Percentiles rank a stretch among this genome's conserved stretches.
Conservation (phyloP, 2,888 invertebrate genomes). For the Leptothorax acervorum region DNA sequence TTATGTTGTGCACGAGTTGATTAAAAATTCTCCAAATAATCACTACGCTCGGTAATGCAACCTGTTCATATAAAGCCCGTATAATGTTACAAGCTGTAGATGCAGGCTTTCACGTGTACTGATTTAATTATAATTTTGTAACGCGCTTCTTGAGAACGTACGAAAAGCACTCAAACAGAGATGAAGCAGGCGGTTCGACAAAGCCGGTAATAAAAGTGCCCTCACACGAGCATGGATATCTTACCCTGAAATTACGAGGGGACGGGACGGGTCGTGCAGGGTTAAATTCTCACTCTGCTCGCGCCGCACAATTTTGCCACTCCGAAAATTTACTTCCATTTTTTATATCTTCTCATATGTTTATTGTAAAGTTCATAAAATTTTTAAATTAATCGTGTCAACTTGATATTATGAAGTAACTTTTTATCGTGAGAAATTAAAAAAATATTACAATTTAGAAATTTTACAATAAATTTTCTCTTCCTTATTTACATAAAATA, state of each 20-base stretch:
- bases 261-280: slow-evolving; percentile 43
- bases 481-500: background rate
- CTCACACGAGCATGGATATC: slow-evolving; percentile 39
- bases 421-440: background rate
- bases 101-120: slow-evolving; percentile 35
- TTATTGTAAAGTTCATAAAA: background rate
- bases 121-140: slow-evolving; percentile 52
- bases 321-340: slow-evolving; percentile 36
- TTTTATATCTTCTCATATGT: slow-evolving; percentile 7
- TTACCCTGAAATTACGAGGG: slow-evolving; percentile 52
- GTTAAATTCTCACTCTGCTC: slow-evolving; percentile 54
- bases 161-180: slow-evolving; percentile 12
- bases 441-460: background rate
- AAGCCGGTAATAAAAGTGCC: slow-evolving; percentile 54
- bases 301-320: slow-evolving; percentile 32
- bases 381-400: background rate
- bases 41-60: slow-evolving; percentile 19
- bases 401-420: background rate
- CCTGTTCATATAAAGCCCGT: slow-evolving; percentile 25
- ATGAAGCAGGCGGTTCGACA: slow-evolving; percentile 25
- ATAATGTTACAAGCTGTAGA: slow-evolving; percentile 25
- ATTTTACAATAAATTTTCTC: background rate
- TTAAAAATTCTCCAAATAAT: slow-evolving; percentile 43
- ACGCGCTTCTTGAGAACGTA: slow-evolving; percentile 24
- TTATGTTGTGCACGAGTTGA: background rate